Evolutionary conservation across 1,140 invertebrate species (phyloP).

Genomic region (Atta cephalotes): DNA sequence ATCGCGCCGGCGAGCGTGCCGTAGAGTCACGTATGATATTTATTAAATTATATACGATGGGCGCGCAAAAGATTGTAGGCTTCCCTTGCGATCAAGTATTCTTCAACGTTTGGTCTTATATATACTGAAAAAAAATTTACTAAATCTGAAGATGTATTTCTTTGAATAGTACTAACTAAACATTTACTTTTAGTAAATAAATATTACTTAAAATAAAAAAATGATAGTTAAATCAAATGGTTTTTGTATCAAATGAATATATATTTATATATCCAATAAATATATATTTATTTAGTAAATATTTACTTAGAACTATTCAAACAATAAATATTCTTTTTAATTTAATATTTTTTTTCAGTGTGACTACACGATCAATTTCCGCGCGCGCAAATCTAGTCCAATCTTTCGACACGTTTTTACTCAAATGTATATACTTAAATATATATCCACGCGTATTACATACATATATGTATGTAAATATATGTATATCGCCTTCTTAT

Average conservation of each 20-base stretch:
- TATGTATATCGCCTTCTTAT: too few relatives aligned
- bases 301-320: too few relatives aligned
- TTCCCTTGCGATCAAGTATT: slow-evolving; percentile 15
- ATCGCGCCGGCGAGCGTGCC: background rate
- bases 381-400: slow-evolving; percentile 71
- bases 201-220: too few relatives aligned
- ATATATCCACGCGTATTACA: slow-evolving; percentile 37
- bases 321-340: too few relatives aligned
- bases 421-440: slow-evolving; percentile 60
- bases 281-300: too few relatives aligned
- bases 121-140: background rate
- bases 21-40: slow-evolving; percentile 29
- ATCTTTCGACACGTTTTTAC: slow-evolving; percentile 57
- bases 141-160: too few relatives aligned
- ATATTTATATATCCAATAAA: too few relatives aligned
- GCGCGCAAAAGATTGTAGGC: background rate
- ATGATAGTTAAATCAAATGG: too few relatives aligned
- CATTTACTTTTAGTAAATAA: too few relatives aligned
- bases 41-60: slow-evolving; percentile 27
- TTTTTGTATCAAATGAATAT: too few relatives aligned
- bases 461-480: background rate
- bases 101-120: background rate
- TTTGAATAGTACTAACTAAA: too few relatives aligned
- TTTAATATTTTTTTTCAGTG: too few relatives aligned
- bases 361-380: slow-evolving; percentile 18